Evolutionary conservation across 2,888 invertebrate genomes (phyloP).

Genomic region (Plagodis dolabraria): DNA sequence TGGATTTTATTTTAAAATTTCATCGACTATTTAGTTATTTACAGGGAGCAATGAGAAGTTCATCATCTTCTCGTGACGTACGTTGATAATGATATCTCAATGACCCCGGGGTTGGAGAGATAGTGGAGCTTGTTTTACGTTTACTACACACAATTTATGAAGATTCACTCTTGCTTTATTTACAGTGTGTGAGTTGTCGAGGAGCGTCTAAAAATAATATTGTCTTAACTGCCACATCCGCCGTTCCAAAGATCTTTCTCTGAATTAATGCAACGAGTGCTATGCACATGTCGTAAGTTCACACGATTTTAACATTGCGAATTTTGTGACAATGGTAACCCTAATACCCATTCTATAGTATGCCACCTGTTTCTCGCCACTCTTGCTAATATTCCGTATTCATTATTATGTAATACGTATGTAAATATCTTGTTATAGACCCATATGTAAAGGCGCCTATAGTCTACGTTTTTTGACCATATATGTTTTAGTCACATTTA

Average conservation of each 20-base stretch:
- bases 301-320: slow-evolving; percentile 38
- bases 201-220: slow-evolving; percentile 57
- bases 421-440: no score
- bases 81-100: slow-evolving; percentile 75
- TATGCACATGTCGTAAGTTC: slow-evolving; percentile 43
- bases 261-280: slow-evolving; percentile 46
- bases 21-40: slow-evolving; percentile 22
- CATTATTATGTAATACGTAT: no score
- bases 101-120: slow-evolving; percentile 58
- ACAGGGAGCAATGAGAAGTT: slow-evolving; percentile 34
- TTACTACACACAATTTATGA: slow-evolving; percentile 68
- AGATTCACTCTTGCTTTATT: slow-evolving; percentile 64
- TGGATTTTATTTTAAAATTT: slow-evolving; percentile 8
- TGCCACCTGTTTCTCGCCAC: no score
- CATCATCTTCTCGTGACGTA: slow-evolving; percentile 67
- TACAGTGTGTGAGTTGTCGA: slow-evolving; percentile 61
- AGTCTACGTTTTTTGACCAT: no score
- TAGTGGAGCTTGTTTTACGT: slow-evolving; percentile 54
- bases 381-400: not conserved
- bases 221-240: slow-evolving; percentile 57
- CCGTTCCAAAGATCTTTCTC: slow-evolving; percentile 49
- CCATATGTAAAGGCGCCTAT: no score
- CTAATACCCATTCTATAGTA: no score
- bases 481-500: no score
- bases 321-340: slow-evolving; percentile 6